Evolutionary conservation across 1,140 invertebrate genomes (phyloP).

Genomic region (Drosophila biarmipes): DNA sequence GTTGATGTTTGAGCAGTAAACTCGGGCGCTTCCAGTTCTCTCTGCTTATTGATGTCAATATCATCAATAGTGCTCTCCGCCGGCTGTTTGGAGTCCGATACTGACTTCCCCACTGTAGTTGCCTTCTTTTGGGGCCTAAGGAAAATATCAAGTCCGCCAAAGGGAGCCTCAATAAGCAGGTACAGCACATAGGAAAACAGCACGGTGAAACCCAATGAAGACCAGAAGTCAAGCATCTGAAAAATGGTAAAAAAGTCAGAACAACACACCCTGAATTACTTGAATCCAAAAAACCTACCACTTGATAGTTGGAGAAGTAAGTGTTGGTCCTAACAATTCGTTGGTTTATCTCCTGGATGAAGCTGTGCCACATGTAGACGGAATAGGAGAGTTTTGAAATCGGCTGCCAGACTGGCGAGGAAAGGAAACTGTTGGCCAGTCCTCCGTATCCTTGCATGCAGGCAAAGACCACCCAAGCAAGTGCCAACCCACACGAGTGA

Average conservation of each 20-base stretch:
- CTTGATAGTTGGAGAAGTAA: not conserved
- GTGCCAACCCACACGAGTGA: constrained; percentile 87
- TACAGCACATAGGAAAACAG: constrained; percentile 35
- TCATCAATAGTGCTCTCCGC: no score
- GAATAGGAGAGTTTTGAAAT: constrained; percentile 84
- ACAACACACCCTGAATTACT: not conserved
- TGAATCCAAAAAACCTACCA: not conserved
- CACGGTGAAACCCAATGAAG: constrained; percentile 37
- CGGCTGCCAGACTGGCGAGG: constrained; percentile 85
- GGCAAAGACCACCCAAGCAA: constrained; percentile 89
- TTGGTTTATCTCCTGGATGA: constrained; percentile 45
- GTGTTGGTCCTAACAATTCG: not conserved
- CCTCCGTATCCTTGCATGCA: constrained; percentile 88
- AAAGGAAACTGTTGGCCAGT: constrained; percentile 85
- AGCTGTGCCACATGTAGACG: constrained; percentile 85
- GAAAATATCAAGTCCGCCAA: constrained; percentile 3
- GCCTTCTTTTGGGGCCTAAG: not conserved
- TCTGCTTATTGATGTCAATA: not conserved
- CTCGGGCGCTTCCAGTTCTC: not conserved
- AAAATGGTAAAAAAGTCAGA: not conserved
- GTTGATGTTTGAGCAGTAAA: no score
- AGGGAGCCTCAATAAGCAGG: constrained; percentile 46
- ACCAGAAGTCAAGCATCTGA: constrained; percentile 46
- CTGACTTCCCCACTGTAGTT: not conserved
- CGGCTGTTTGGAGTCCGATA: not conserved